Base-by-base conservation (phyloP, 2,888 invertebrate genomes). In the Scaeva pyrastri region DNA sequence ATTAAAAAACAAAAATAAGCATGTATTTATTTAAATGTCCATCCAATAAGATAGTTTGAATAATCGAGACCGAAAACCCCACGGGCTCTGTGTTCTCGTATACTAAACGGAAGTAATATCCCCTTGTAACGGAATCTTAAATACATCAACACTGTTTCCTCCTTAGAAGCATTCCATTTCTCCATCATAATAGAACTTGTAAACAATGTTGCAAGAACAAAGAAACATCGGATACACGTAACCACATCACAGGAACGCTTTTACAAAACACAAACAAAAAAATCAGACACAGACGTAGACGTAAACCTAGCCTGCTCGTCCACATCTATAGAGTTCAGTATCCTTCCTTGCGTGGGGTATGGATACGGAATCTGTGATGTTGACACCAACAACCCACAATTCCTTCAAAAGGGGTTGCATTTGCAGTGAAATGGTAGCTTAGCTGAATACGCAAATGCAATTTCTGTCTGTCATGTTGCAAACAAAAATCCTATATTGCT, bases 161-260 rank as follows among this genome's bases (percentile, higher is more conserved):
- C 76, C 70, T 71, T 55, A 55, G 12, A 60, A 39, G n/a, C 19
- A 58, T 56, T 80, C 56, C 36, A 64, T 80, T 75, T 45, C n/a
- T 52, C 73, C 77, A 55, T 66, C 39, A 71, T 41, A 60, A 39
- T 31, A 19, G 21, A 78, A 82, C 78, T 82, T 86, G 74, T 86
- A 86, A 86, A 86, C 86, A 86, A 70, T 86, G 86, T 78, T 86
- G 86, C 86, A 16, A 55, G 74, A 78, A 86, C 82, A 78, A 82
- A 86, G 82, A 43, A 82, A 86, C 86, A 82, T 82, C 26, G 62
- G 82, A 86, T 71, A 64, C 41, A 73, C 56, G 14, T 64, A 66
- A 86, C 86, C 86, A 81, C 85, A 82, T 82, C 81, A 70, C 19
- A 56, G 71, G 14, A 74, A 81, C 56, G 50, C 36, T 21, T 58